phyloP scores from a whole-genome alignment of 1,140 invertebrate species.

The Drosophila nasuta region DNA sequence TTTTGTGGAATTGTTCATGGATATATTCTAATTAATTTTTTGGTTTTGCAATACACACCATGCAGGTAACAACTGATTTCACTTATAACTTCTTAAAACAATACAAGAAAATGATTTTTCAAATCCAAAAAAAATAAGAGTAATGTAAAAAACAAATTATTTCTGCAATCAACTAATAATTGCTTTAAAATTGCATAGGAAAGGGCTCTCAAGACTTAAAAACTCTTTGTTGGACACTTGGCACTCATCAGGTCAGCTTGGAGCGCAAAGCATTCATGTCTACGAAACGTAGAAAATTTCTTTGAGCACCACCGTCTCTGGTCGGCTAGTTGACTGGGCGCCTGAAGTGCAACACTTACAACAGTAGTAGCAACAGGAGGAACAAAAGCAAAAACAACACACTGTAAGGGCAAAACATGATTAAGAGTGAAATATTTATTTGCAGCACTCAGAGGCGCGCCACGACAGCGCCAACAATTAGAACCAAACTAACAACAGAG shows the following conservation, averaged over 20 bases:
- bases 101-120: not conserved
- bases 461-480: slow-evolving; percentile 74
- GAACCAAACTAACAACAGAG: slow-evolving; percentile 57
- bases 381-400: slow-evolving; percentile 63
- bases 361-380: slow-evolving; percentile 33
- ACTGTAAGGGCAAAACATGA: slow-evolving; percentile 70
- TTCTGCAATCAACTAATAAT: slow-evolving; percentile 53
- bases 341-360: slow-evolving; percentile 38
- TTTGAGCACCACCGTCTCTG: slow-evolving; percentile 26
- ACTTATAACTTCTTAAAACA: too few species aligned
- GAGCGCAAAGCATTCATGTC: slow-evolving; percentile 29
- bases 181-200: slow-evolving; percentile 76
- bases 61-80: too few species aligned
- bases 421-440: slow-evolving; percentile 83
- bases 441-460: slow-evolving; percentile 76
- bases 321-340: slow-evolving; percentile 29
- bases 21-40: too few species aligned
- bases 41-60: too few species aligned
- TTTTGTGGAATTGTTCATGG: too few species aligned
- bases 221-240: slow-evolving; percentile 70
- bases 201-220: slow-evolving; percentile 71
- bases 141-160: too few species aligned
- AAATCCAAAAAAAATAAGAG: not conserved
- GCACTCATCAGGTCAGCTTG: slow-evolving; percentile 53
- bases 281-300: slow-evolving; percentile 10